Base-by-base conservation (phyloP, 2,888 invertebrate species). In the Pyralis farinalis region DNA sequence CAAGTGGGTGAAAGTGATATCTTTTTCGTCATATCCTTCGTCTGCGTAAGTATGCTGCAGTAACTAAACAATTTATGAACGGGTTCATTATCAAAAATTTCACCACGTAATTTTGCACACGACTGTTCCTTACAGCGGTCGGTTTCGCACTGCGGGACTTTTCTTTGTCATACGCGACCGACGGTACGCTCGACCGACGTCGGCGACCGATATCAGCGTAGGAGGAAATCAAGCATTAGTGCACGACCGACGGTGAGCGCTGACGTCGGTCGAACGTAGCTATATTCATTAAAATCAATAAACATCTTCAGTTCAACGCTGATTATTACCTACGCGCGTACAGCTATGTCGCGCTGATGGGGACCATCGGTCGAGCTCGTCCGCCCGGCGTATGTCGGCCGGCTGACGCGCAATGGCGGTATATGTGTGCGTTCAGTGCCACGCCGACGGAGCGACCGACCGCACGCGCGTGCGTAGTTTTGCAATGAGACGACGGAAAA, bases 241-340 rank as follows among this genome's bases (percentile, higher is more conserved):
- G 25, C 25, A 7, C 25, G 25, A 25, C 25, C 25, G 7, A 25
- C 27, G 16, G 10, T 35, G 10, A 9, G 22, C 20, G 12, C 10
- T 25, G 25, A 25, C 25, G 7, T 25, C 25, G 25, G 25, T 25
- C 25, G 25, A 25, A 25, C 3, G 25, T 8, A 25, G 16, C 16
- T 16, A 16, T 16, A 16, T 16, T 16, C 16, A 9, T 20, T 34
- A 12, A 34, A 34, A 34, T 11, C 11, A 7, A 11, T 34, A 20
- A 16, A 21, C 9, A 9, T 3, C 31, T 31, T 12, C 12, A 31
- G 31, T 40, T 34, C 40, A 34, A 9, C 29, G 40, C 40, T 32
- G 40, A 40, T 34, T n/a, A 12, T 33, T 28, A 28, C 28, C 34
- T 40, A 40, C 40, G 40, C 40, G 34, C 40, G 40, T 34, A 40